These are phyloP conservation scores for Bos indicus DNA, from an alignment of 2,113 vertebrate genomes.

Conservation along the genomic window DNA sequence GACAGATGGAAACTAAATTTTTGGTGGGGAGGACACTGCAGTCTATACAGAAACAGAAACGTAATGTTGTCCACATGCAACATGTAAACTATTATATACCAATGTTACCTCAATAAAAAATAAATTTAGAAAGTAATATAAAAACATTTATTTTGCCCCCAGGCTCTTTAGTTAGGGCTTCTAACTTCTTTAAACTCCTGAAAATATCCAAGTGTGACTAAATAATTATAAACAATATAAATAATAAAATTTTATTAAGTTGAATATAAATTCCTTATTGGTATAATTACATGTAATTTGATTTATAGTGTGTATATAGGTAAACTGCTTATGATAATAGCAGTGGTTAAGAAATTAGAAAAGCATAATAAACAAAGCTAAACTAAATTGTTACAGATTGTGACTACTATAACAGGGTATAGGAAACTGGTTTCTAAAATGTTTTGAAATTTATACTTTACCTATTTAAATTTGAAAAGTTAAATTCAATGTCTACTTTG, in stretches of 20 bases:
- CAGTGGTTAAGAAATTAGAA: not conserved
- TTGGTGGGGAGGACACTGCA: not conserved
- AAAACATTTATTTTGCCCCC: not conserved
- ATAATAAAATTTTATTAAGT: not conserved
- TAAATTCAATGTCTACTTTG: not conserved
- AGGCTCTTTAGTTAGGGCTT: not conserved
- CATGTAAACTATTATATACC: not conserved
- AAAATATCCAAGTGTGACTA: not conserved
- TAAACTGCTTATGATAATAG: not conserved
- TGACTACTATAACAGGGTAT: not conserved
- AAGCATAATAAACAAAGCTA: not conserved
- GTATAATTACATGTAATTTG: not conserved
- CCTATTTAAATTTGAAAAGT: not conserved
- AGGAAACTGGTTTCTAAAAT: not conserved
- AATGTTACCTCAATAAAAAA: not conserved
- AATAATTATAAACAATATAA: not conserved
- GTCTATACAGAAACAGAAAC: not conserved
- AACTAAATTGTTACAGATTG: not conserved
- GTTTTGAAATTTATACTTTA: not conserved
- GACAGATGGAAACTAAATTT: not conserved
- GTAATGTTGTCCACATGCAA: not conserved
- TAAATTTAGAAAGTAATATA: not conserved
- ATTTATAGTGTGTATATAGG: not conserved
- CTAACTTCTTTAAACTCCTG: not conserved
- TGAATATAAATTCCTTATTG: not conserved